phyloP scores from a whole-genome alignment of 2,797 vertebrate species.

The Muraenolepis orangiensis region DNA sequence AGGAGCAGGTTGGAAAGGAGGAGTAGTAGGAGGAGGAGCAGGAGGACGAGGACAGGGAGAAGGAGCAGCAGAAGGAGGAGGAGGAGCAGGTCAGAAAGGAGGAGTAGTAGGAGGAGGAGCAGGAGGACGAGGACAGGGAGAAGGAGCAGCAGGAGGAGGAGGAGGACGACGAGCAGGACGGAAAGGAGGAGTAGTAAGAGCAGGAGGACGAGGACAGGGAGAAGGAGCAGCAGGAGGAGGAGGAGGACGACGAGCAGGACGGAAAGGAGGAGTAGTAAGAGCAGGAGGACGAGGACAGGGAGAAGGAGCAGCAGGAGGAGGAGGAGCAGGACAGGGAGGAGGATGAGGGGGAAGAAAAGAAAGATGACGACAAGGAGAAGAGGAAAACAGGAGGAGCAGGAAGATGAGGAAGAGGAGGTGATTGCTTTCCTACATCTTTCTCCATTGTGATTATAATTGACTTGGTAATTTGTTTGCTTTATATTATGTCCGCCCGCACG shows the following conservation, averaged over 20 bases:
- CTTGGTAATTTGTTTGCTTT: background rate
- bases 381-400: no score
- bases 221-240: slow-evolving; percentile 17
- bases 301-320: no score
- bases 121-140: no score
- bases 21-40: background rate
- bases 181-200: background rate
- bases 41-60: slow-evolving; percentile 17
- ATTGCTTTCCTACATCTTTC: background rate
- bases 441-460: background rate
- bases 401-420: background rate
- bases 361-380: no score
- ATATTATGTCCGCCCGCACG: background rate
- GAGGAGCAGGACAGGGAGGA: no score
- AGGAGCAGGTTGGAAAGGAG: no score
- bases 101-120: no score
- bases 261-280: slow-evolving; percentile 27
- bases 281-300: slow-evolving; percentile 6
- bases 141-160: no score
- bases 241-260: no score
- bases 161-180: no score
- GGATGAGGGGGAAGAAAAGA: no score
- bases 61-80: slow-evolving; percentile 27
- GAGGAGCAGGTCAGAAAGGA: no score
- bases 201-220: slow-evolving; percentile 4